Evolutionary conservation across 1,140 invertebrate species (phyloP), one percentile per base, ranked within the genome.

Genomic region (Magallana ariakensis): DNA sequence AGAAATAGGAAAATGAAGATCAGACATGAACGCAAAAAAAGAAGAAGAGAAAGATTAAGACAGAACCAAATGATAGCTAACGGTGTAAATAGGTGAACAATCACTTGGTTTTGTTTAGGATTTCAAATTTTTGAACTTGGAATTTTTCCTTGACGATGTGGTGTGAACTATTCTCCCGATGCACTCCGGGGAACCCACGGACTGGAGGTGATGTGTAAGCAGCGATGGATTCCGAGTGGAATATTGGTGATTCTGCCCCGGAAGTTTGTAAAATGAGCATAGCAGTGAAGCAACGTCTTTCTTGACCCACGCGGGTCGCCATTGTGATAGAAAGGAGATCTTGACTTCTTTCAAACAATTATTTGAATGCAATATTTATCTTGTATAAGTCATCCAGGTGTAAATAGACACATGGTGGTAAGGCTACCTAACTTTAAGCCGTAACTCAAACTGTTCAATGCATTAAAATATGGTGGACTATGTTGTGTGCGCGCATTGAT

Each of bases 361-460:
- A 75, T 75, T 26, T 75, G 66, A 75, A 75, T 75, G 66, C 66
- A 75, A 75, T 75, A 75, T 75, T 26, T 75, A 75, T 75, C 66
- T 75, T 75, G 66, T 75, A 75, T 75, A 19, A 22, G 66, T 75
- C 66, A 75, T 75, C 66, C 19, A 75, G 9, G 66, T 75, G 66
- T 75, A 75, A 33, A 75, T 75, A 75, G 22, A 75, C 66, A 75
- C 66, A 11, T 33, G 66, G 22, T 9, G 66, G 22, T 22, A 19
- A 75, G 66, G 66, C 19, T 26, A 75, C 19, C 66, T 11, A 10
- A 75, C 19, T 26, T 75, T 33, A 46, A 75, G 66, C 66, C 66
- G 33, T 75, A 26, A 75, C 66, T 75, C 66, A 75, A 75, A 75
- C 22, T 75, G 66, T 75, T 75, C 66, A 75, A 75, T 75, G 66